Evolutionary conservation across 2,888 invertebrate genomes (phyloP).

Genomic region (Hybos culiciformis): DNA sequence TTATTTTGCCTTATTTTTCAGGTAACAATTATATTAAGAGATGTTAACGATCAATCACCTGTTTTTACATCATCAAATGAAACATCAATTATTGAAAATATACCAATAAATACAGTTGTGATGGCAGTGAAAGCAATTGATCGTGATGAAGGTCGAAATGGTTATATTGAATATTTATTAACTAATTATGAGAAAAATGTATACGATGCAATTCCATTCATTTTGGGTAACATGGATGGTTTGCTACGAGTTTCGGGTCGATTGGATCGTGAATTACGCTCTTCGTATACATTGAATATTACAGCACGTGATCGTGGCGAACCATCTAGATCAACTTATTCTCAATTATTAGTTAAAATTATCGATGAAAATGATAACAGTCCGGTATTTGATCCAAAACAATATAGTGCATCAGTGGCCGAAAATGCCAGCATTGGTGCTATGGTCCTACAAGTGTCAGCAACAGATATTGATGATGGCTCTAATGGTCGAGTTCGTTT

Average conservation of each 20-base stretch:
- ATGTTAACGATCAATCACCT: slow-evolving; percentile 86
- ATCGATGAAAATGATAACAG: slow-evolving; percentile 84
- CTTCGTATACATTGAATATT: slow-evolving; percentile 60
- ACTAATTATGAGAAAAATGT: slow-evolving; percentile 48
- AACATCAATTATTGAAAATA: slow-evolving; percentile 71
- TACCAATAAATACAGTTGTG: slow-evolving; percentile 71
- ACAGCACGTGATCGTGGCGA: slow-evolving; percentile 83
- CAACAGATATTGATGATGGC: slow-evolving; percentile 78
- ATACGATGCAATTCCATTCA: slow-evolving; percentile 52
- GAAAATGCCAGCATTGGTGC: slow-evolving; percentile 92
- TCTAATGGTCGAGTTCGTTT: slow-evolving; percentile 84
- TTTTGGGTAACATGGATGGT: slow-evolving; percentile 76
- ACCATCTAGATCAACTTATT: slow-evolving; percentile 57
- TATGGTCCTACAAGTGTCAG: slow-evolving; percentile 78
- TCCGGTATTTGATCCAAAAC: slow-evolving; percentile 76
- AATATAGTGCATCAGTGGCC: slow-evolving; percentile 78
- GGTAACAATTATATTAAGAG: slow-evolving; percentile 77
- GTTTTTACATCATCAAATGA: slow-evolving; percentile 68
- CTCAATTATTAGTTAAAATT: slow-evolving; percentile 56
- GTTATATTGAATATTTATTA: slow-evolving; percentile 77
- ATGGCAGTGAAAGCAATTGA: slow-evolving; percentile 82
- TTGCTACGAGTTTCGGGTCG: slow-evolving; percentile 70
- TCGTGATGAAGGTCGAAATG: slow-evolving; percentile 81
- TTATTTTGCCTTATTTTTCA: no score
- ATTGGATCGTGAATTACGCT: slow-evolving; percentile 68